Evolutionary conservation across 1,140 invertebrate species (phyloP), one percentile per base, ranked within the genome.

Genomic region (Armadillidium nasatum): DNA sequence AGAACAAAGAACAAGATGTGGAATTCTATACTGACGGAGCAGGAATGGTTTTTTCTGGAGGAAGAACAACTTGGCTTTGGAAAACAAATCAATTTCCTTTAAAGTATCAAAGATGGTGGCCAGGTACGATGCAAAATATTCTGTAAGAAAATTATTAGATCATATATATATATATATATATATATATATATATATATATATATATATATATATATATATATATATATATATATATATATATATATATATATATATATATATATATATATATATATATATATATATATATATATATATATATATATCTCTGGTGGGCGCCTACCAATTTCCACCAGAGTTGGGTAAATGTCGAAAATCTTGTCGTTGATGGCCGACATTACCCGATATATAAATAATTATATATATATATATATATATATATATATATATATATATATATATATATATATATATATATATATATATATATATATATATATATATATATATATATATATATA

Each of bases 161-260:
- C n/a, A n/a, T 33, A 33, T 33, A 33, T 33, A 33, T 33, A 33
- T 33, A 33, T 33, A 33, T 33, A 33, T 33, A 33, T 33, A 33
- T 33, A n/a, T n/a, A n/a, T n/a, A n/a, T 33, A 33, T 33, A 33
- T 33, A 33, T 33, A 33, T 33, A 33, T 33, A 33, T 33, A 33
- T 33, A 33, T 33, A 33, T 33, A n/a, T 60, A 19, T 60, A 60
- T 19, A 15, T 60, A 60, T 60, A 60, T 60, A 60, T 4, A 60
- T 60, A 60, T 60, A 60, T 60, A 60, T 60, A 60, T 60, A 60
- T 60, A 60, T 60, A 60, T 60, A 60, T 60, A 60, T 60, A 60
- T 60, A 50, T 60, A 60, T 60, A 60, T 60, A 4, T 2, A 60
- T 4, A 60, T 4, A 60, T 2, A 7, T 60, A 60, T 60, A 60